Evolutionary conservation across 2,888 invertebrate genomes (phyloP), one percentile per base, ranked within the genome.

Genomic region (Palloptera scutellata): DNA sequence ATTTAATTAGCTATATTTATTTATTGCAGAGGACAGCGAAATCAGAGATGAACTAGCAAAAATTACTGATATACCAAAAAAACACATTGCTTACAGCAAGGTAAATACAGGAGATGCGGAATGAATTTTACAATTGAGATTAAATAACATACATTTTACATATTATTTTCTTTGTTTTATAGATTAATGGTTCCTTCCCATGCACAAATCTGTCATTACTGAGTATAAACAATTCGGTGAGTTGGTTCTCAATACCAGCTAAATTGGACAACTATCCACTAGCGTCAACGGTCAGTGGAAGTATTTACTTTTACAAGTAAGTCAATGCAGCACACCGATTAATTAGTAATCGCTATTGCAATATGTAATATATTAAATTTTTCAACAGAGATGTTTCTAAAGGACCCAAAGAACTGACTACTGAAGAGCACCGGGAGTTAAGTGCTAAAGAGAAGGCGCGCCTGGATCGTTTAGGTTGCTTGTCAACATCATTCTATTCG

Each of bases 241-340:
- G 87, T 64, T 92, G 91, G 92, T 87, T 87, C 73, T 85, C 87
- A 10, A 86, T 86, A 70, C 83, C 87, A 9, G 85, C 86, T 9
- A 83, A 86, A 45, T 78, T 88, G 59, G 87, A 88, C 64, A 86
- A 87, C 74, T 88, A 88, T 84, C 88, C 89, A 40, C 79, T 89
- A 45, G 87, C 86, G 73, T 86, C 88, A 68, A 85, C 86, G 77
- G 88, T 89, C 74, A 88, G 89, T 81, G 91, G 91, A 55, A 86
- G 86, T 76, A 87, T 91, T 65, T 88, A 91, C 76, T 89, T 89
- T 77, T 92, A 89, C 85, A 91, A 89, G 91, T 92, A 73, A 79
- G 77, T 75, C 41, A 48, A 20, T 54, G 1, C 30, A 55, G 45
- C 0, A 8, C 42, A 17, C 13, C 42, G 4, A 17, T 15, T 43